Evolutionary conservation across 2,797 vertebrate genomes (phyloP), one percentile per base, ranked within the genome.

Genomic region (Leuciscus waleckii): DNA sequence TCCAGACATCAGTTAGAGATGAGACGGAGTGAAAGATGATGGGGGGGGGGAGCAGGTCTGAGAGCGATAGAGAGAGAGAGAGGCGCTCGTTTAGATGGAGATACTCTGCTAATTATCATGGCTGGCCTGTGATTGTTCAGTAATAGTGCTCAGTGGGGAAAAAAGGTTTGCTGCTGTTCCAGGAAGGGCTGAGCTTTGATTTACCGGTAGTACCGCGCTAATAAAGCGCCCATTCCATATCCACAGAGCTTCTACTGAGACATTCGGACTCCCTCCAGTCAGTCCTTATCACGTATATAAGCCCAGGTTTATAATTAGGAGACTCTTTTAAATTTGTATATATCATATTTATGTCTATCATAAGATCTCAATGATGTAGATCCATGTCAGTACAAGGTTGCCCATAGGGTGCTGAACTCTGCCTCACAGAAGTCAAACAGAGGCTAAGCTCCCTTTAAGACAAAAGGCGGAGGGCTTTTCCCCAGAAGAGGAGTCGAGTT

Each of bases 91-190:
- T 92, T 91, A 91, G 90, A 92, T 89, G 88, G 90, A 95, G 95
- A 95, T 95, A 93, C 94, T 95, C 93, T 93, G 93, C 95, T 96
- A 96, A 96, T 96, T 96, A 96, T 95, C 95, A 95, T 95, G 95
- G 95, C 95, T 94, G 93, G 95, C 94, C 95, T 95, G 93, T 95
- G 94, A 96, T 95, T 95, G 95, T 96, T 96, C 95, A 93, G 95
- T 96, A 96, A 96, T 96, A 96, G 95, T 95, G 95, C 95, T 96
- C 95, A 95, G 94, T 95, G 95, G 95, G 94, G 88, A 91, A 90
- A 91, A 96, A 95, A 96, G 93, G 95, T 96, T 84, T 96, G 95
- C 95, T 94, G 92, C 94, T 93, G 94, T 96, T 96, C 95, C 95
- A 95, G 95, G 95, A 96, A 96, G 95, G 94, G 95, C 94, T 92